phyloP scores from a whole-genome alignment of 2,888 invertebrate genomes.

The Odiellus spinosus region DNA sequence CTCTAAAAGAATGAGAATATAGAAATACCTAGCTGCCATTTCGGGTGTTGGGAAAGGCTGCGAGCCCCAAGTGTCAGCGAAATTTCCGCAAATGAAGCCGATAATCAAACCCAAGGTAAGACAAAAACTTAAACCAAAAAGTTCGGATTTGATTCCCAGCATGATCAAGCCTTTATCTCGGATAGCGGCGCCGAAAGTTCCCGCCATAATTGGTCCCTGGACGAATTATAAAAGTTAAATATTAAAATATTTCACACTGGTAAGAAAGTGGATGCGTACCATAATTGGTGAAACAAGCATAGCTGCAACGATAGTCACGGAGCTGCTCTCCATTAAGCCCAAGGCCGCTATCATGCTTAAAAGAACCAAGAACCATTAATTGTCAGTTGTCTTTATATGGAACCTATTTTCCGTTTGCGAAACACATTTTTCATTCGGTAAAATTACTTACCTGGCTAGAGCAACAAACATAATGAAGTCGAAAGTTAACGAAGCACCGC shows the following conservation, averaged over 20 bases:
- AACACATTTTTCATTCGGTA: background rate
- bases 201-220: conserved; percentile 59
- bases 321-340: conserved; percentile 54
- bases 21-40: conserved; percentile 42
- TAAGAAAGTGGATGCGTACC: conserved; percentile 36
- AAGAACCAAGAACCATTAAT: conserved; percentile 14
- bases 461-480: conserved; percentile 53
- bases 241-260: too few species aligned
- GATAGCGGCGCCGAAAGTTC: conserved; percentile 55
- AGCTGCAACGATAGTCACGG: conserved; percentile 55
- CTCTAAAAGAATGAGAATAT: background rate
- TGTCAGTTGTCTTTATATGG: too few species aligned
- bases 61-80: conserved; percentile 34
- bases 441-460: conserved; percentile 47
- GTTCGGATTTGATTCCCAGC: conserved; percentile 48
- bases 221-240: conserved; percentile 12
- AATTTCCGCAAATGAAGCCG: conserved; percentile 44
- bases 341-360: conserved; percentile 54
- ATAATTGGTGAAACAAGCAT: conserved; percentile 66
- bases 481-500: conserved; percentile 52
- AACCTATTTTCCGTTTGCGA: too few species aligned
- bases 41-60: conserved; percentile 48
- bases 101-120: conserved; percentile 47
- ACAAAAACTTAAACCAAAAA: conserved; percentile 48
- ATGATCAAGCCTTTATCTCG: conserved; percentile 44